Percentiles rank a stretch among this genome's conserved stretches.
Conservation (phyloP, 2,113 vertebrate genomes). For the Cavia aperea region DNA sequence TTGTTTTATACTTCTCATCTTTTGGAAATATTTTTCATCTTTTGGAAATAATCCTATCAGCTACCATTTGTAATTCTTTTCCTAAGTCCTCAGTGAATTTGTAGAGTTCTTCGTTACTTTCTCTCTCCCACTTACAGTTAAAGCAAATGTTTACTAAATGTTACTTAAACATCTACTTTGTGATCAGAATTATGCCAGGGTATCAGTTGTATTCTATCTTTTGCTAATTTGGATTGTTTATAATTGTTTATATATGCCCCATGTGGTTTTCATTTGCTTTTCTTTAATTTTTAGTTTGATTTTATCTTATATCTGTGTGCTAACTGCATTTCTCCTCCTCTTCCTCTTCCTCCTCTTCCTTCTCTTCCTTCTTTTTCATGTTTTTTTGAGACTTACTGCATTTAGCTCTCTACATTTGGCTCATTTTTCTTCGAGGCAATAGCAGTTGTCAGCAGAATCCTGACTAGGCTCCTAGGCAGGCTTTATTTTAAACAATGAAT, state of each 20-base stretch:
- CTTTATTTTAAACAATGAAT: neutral
- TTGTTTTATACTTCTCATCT: too few species aligned
- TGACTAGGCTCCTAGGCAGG: neutral
- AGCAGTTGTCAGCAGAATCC: neutral
- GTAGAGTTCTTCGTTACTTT: neutral
- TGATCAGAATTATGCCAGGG: neutral
- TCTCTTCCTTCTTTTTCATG: neutral
- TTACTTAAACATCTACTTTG: neutral
- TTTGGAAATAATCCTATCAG: neutral
- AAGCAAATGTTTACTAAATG: conserved; percentile 14
- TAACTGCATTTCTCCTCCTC: neutral
- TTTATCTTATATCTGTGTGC: neutral
- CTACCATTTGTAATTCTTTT: conserved; percentile 6
- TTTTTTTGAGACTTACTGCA: neutral
- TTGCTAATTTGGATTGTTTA: neutral
- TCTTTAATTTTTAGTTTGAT: conserved; percentile 1
- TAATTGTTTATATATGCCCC: neutral
- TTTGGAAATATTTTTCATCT: too few species aligned
- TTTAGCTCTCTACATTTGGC: neutral
- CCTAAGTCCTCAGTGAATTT: neutral
- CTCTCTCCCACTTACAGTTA: neutral
- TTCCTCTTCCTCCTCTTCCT: neutral
- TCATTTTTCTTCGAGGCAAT: neutral
- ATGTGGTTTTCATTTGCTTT: conserved; percentile 36
- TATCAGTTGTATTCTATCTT: neutral